Evolutionary conservation across 2,888 invertebrate species (phyloP).

Genomic region (Pecten maximus): DNA sequence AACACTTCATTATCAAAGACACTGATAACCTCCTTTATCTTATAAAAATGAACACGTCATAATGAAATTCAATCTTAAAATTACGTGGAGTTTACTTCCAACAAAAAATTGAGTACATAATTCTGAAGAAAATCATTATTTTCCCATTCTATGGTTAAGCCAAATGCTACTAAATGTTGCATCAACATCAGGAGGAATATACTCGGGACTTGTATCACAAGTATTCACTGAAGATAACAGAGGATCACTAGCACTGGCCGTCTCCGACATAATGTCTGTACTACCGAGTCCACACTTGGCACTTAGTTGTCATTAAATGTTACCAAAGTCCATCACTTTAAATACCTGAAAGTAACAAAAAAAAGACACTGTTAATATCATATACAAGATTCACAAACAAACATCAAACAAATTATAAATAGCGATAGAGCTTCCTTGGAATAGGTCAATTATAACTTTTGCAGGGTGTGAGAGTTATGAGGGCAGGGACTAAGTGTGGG

Average conservation of each 20-base stretch:
- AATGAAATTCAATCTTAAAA: neutral
- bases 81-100: neutral
- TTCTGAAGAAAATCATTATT: neutral
- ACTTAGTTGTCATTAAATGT: neutral
- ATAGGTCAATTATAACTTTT: neutral
- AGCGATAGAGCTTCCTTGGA: neutral
- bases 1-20: constrained; percentile 15
- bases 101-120: constrained; percentile 10
- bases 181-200: neutral
- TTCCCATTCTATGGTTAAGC: neutral
- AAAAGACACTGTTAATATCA: neutral
- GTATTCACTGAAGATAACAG: neutral
- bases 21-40: neutral
- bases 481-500: too few relatives aligned
- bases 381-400: too few relatives aligned
- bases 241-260: constrained; percentile 6
- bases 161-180: neutral
- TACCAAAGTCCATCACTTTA: constrained; percentile 18
- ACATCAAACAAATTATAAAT: neutral
- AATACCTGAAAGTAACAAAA: neutral
- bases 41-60: constrained; percentile 28
- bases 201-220: neutral
- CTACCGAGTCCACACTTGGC: neutral
- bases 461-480: neutral
- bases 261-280: neutral